A percentile compares a stretch with the other conserved stretches of the same genome.
Conservation (phyloP, 1,140 invertebrate genomes). For the Diprion similis region DNA sequence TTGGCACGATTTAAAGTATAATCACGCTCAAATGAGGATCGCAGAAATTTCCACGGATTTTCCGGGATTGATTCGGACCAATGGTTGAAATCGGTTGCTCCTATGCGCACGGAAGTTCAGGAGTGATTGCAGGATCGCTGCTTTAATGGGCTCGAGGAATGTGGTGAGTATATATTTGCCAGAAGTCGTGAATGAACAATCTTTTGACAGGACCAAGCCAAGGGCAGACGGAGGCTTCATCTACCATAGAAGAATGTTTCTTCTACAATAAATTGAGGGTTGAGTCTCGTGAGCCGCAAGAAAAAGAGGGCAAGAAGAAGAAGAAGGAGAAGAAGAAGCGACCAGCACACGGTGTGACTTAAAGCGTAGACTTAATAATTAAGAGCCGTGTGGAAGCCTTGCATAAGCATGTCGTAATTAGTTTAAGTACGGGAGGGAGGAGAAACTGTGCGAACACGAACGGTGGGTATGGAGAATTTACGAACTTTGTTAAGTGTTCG, state of each 20-base stretch:
- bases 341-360: constrained; percentile 34
- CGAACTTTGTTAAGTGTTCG: background rate
- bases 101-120: too few relatives aligned
- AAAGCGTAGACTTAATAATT: constrained; percentile 42
- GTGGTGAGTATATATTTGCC: background rate
- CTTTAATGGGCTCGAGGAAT: background rate
- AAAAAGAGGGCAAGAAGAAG: background rate
- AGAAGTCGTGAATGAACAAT: too few relatives aligned
- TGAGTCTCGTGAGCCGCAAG: constrained; percentile 10
- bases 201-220: too few relatives aligned
- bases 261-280: constrained; percentile 9
- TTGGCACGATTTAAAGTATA: too few relatives aligned
- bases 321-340: background rate
- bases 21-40: too few relatives aligned
- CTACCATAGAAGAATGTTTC: constrained; percentile 37
- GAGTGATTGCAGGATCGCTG: too few relatives aligned
- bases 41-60: too few relatives aligned
- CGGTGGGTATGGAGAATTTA: background rate
- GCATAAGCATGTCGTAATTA: constrained; percentile 41
- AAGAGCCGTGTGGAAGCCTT: constrained; percentile 37
- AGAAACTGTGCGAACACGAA: background rate
- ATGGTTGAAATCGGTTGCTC: too few relatives aligned
- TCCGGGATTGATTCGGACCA: too few relatives aligned
- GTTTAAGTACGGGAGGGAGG: constrained; percentile 23
- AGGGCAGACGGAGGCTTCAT: too few relatives aligned